phyloP scores from a whole-genome alignment of 2,797 vertebrate genomes.

The Muraenolepis orangiensis region DNA sequence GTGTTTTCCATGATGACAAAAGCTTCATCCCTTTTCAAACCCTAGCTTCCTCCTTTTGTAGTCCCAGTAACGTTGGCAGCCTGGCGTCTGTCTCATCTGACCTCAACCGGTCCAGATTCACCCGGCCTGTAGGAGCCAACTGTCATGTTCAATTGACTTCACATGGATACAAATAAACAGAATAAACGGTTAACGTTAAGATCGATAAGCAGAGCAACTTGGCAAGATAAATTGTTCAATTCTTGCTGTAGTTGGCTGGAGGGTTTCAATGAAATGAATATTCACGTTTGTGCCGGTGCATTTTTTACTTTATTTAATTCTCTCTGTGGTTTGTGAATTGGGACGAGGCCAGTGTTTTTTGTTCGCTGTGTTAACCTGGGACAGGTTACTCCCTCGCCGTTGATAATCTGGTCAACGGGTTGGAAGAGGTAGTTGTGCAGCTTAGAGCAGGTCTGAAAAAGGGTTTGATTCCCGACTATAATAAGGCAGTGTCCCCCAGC shows the following conservation, averaged over 20 bases:
- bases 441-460: background rate
- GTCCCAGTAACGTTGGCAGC: background rate
- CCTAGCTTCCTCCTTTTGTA: constrained; percentile 52
- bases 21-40: constrained; percentile 20
- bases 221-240: background rate
- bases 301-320: background rate
- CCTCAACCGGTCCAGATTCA: background rate
- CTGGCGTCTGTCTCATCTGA: background rate
- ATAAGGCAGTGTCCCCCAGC: too few relatives aligned
- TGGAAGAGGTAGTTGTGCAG: background rate
- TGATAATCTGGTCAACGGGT: too few relatives aligned
- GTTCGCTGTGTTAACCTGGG: background rate
- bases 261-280: background rate
- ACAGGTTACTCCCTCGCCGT: background rate
- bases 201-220: background rate
- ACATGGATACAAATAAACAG: background rate
- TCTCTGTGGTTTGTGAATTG: background rate
- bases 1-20: constrained; percentile 42
- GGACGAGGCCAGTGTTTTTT: background rate
- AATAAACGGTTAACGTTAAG: background rate
- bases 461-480: background rate
- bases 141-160: background rate
- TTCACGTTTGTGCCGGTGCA: constrained; percentile 4
- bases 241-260: background rate
- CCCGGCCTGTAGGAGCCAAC: background rate